Conservation (phyloP, 2,113 vertebrate species). For the Galeopterus variegatus region DNA sequence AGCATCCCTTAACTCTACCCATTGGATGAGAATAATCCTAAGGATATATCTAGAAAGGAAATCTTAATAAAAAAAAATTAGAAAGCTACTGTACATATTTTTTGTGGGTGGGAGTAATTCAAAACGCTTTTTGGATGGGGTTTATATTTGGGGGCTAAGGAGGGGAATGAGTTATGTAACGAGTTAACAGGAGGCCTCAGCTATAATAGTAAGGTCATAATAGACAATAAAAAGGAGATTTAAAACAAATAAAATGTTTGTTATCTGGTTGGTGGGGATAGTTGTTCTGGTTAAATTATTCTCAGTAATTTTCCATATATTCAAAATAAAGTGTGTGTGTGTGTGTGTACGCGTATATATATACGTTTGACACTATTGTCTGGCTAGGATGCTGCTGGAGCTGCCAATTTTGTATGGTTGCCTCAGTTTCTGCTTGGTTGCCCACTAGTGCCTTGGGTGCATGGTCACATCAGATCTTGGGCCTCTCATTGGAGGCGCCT, state of each 20-base stretch:
- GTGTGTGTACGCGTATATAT: no score
- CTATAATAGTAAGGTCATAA: neutral
- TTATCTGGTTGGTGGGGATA: neutral
- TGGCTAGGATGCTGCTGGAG: no score
- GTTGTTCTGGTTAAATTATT: constrained; percentile 18
- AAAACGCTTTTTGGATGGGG: neutral
- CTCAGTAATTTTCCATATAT: neutral
- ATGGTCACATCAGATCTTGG: no score
- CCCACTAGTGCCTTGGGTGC: no score
- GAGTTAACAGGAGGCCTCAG: neutral
- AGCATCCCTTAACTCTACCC: neutral
- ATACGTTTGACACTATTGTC: no score
- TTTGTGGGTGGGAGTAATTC: neutral
- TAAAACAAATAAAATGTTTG: neutral
- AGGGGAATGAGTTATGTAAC: neutral
- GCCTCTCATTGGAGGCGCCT: no score
- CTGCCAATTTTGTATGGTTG: no score
- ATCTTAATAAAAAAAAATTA: neutral
- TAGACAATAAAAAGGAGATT: neutral
- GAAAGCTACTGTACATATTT: neutral
- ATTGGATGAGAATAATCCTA: neutral
- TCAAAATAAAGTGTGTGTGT: neutral
- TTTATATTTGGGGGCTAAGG: neutral
- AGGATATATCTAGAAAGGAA: neutral
- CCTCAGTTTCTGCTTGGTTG: no score